phyloP scores from a whole-genome alignment of 2,888 invertebrate species.

The Lumbricus terrestris region DNA sequence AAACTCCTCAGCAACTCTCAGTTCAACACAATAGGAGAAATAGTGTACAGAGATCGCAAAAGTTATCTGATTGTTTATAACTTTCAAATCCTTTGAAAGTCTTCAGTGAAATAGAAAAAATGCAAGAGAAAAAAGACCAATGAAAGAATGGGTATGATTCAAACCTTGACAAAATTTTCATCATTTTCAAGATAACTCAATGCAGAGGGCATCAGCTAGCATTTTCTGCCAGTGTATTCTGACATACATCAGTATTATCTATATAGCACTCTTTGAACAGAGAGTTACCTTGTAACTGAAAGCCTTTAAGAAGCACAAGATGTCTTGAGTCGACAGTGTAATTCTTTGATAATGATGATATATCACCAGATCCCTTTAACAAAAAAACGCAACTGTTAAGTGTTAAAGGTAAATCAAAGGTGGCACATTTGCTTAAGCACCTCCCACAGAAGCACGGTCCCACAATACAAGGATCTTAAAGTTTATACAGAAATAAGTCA shows the following conservation, averaged over 20 bases:
- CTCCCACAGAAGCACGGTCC: neutral
- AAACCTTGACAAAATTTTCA: no score
- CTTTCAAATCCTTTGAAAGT: neutral
- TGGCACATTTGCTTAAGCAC: neutral
- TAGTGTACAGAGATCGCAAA: neutral
- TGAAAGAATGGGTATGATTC: no score
- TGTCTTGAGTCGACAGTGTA: constrained; percentile 86
- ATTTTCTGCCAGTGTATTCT: no score
- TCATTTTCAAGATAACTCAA: neutral
- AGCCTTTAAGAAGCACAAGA: constrained; percentile 75
- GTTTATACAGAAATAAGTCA: neutral
- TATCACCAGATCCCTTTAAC: constrained; percentile 17
- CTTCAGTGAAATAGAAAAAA: neutral
- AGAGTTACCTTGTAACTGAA: constrained; percentile 67
- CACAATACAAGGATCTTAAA: neutral
- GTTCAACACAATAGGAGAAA: neutral
- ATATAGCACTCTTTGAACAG: neutral
- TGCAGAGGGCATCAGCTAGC: no score
- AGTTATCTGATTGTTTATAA: neutral
- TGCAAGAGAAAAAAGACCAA: no score
- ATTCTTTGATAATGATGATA: constrained; percentile 69
- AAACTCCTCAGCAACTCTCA: neutral
- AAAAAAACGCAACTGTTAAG: neutral
- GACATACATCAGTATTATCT: neutral
- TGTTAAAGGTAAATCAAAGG: neutral